Evolutionary conservation across 1,140 invertebrate species (phyloP).

Genomic region (Oreohelix idahoensis): DNA sequence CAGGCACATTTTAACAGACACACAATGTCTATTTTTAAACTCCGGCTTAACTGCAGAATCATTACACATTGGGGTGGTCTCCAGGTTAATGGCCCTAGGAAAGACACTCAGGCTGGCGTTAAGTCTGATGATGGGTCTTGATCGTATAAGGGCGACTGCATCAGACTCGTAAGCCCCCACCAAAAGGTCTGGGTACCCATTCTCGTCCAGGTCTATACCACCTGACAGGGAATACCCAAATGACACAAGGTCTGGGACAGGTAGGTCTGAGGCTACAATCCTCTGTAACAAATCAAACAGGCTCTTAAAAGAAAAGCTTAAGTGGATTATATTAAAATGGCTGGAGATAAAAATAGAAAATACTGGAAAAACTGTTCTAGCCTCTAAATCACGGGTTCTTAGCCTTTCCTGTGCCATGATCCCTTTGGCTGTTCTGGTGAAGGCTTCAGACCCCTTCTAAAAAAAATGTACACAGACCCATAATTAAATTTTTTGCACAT

Average conservation of each 20-base stretch:
- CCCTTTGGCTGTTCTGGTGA: no score
- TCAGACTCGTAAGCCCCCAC: conserved; percentile 66
- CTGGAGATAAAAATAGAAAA: no score
- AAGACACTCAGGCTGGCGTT: conserved; percentile 41
- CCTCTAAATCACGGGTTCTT: no score
- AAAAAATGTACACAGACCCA: no score
- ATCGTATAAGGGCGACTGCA: conserved; percentile 74
- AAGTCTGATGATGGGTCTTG: conserved; percentile 82
- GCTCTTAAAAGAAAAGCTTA: no score
- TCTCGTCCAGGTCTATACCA: conserved; percentile 66
- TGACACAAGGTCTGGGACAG: conserved; percentile 36
- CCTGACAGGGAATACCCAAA: conserved; percentile 68
- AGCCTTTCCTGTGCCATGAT: no score
- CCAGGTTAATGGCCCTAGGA: conserved; percentile 51
- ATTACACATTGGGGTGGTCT: conserved; percentile 31
- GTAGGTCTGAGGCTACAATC: conserved; percentile 57
- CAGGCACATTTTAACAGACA: conserved; percentile 44
- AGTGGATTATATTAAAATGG: no score
- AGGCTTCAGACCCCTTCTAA: no score
- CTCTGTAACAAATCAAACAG: conserved; percentile 48
- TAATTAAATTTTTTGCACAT: no score
- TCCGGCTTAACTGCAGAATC: conserved; percentile 24
- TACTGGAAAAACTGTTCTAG: no score
- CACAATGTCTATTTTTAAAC: background rate
- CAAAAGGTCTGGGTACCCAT: conserved; percentile 68